phyloP scores from a whole-genome alignment of 1,140 invertebrate species.

The Bombus superbus region DNA sequence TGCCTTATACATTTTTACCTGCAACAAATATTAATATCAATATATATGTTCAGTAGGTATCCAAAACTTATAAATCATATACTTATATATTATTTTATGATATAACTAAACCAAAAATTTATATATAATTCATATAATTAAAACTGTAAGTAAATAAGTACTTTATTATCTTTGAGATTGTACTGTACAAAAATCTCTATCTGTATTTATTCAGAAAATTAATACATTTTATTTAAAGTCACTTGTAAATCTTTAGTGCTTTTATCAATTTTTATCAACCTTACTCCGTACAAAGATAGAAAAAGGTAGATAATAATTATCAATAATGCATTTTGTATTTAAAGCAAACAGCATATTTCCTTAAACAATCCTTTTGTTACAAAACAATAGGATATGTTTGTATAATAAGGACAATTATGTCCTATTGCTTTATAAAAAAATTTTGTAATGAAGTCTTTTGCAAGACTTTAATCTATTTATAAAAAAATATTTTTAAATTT shows the following conservation, averaged over 20 bases:
- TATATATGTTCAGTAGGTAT: neutral
- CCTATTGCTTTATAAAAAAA: neutral
- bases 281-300: no score
- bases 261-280: neutral
- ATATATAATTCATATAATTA: no score
- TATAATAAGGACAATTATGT: neutral
- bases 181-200: neutral
- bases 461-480: slow-evolving; percentile 17
- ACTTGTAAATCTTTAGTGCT: neutral
- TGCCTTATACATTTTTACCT: slow-evolving; percentile 88
- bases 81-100: neutral
- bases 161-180: neutral
- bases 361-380: neutral
- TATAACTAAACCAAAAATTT: neutral
- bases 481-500: slow-evolving; percentile 24
- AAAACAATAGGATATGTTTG: no score
- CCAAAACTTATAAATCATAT: neutral
- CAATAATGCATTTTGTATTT: neutral
- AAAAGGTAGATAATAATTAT: neutral
- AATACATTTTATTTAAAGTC: neutral
- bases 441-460: neutral
- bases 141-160: neutral
- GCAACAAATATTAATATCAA: neutral
- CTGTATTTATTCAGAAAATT: neutral
- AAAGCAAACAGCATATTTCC: neutral